phyloP scores from a whole-genome alignment of 1,140 invertebrate genomes.

The Drosophila nasuta region DNA sequence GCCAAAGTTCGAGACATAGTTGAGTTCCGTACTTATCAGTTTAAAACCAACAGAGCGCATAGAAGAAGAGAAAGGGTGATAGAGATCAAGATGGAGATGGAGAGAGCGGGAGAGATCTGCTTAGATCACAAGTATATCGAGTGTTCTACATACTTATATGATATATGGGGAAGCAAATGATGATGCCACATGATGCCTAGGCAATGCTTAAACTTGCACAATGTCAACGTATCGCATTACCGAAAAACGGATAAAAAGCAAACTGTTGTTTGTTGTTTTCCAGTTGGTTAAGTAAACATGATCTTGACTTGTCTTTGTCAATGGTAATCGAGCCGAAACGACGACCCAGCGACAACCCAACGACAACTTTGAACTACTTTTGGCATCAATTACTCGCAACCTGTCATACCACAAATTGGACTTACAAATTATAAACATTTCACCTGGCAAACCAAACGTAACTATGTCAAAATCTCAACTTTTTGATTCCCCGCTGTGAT shows the following conservation, averaged over 20 bases:
- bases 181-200: slow-evolving; percentile 23
- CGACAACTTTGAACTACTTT: slow-evolving; percentile 56
- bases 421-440: slow-evolving; percentile 77
- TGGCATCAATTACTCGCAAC: slow-evolving; percentile 70
- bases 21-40: slow-evolving; percentile 24
- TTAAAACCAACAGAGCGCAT: slow-evolving; percentile 26
- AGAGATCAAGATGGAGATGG: neutral
- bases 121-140: neutral
- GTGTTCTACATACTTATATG: neutral
- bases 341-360: neutral
- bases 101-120: slow-evolving; percentile 11
- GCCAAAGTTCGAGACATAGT: slow-evolving; percentile 41
- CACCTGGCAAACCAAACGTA: slow-evolving; percentile 56
- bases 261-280: slow-evolving; percentile 52
- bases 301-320: slow-evolving; percentile 75
- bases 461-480: slow-evolving; percentile 65
- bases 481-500: slow-evolving; percentile 53
- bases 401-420: slow-evolving; percentile 55
- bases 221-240: slow-evolving; percentile 66
- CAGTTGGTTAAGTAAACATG: slow-evolving; percentile 76
- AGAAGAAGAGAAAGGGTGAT: slow-evolving; percentile 26
- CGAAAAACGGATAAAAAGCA: neutral
- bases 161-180: neutral
- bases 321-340: slow-evolving; percentile 58
- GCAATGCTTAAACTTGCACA: slow-evolving; percentile 63